Percentiles rank a stretch among this genome's conserved stretches.
phyloP scores from a whole-genome alignment of 2,888 invertebrate species.

The Eilema depressum region DNA sequence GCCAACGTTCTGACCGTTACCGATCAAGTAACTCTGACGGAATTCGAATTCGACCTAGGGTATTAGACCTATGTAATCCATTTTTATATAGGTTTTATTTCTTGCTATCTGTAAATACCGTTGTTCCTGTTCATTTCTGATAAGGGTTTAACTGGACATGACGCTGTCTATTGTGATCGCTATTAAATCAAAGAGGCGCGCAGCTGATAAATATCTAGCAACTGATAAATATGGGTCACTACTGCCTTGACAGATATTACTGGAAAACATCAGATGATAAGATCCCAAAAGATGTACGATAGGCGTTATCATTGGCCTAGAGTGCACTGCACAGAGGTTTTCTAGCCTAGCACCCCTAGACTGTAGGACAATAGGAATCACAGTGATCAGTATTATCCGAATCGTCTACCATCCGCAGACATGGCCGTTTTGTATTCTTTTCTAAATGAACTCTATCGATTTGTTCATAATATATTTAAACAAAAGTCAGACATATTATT shows the following conservation, averaged over 20 bases:
- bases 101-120: too few species aligned
- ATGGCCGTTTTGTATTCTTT: not conserved
- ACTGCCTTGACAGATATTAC: too few species aligned
- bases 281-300: not conserved
- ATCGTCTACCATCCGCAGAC: not conserved
- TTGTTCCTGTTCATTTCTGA: not conserved
- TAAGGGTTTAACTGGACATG: not conserved
- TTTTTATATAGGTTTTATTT: too few species aligned
- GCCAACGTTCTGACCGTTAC: too few species aligned
- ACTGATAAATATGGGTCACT: too few species aligned
- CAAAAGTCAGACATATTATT: not conserved
- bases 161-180: not conserved
- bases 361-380: not conserved
- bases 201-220: too few species aligned
- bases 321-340: not conserved
- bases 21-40: too few species aligned
- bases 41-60: not conserved
- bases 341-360: not conserved
- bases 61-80: too few species aligned
- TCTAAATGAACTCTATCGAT: not conserved
- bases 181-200: too few species aligned
- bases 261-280: not conserved
- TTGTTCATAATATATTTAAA: not conserved
- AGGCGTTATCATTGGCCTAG: not conserved
- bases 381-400: not conserved